Base-by-base conservation (phyloP, 2,888 invertebrate genomes). In the Tiphia femorata region DNA sequence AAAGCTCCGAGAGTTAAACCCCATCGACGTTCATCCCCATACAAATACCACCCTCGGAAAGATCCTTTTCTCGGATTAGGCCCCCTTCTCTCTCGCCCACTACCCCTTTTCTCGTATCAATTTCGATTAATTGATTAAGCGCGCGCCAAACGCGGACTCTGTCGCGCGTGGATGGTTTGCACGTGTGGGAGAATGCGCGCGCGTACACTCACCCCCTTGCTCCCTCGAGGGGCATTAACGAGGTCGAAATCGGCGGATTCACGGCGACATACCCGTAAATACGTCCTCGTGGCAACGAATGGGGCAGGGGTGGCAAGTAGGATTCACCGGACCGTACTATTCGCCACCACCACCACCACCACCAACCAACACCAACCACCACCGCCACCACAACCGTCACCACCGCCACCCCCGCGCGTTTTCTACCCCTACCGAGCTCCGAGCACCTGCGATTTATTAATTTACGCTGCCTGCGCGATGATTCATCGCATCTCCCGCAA, bases 231-330 rank as follows among this genome's bases (percentile, higher is more conserved):
- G 49, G 35, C 38, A 58, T 55, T 52, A 49, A 49, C 54, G 30
- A 54, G 56, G 33, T 60, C 52, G 57, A 66, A 61, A 68, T 68
- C 60, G 58, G 49, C 37, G 48, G 33, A 63, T 64, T 66, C 57
- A 57, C 57, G 48, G 49, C 37, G 51, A 67, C 53, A 52, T 38
- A 58, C 56, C 14, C 30, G 41, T 23, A 41, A 23, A 41, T 41
- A 21, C 21, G 23, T 21, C 20, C 21, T 33, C 19, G 12, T 47
- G 37, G 23, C 29, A 38, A 30, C 19, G 17, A 30, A 2, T 27
- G 21, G n/a, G n/a, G 14, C 40, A 40, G 30, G 48, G 40, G 17
- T 38, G n/a, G 30, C 21, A 48, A 17, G 38, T 38, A 38, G 7
- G 23, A 1, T 17, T 29, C 10, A 27, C 8, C 37, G 19, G 23